phyloP scores from a whole-genome alignment of 2,797 vertebrate species.

The Coluber constrictor region DNA sequence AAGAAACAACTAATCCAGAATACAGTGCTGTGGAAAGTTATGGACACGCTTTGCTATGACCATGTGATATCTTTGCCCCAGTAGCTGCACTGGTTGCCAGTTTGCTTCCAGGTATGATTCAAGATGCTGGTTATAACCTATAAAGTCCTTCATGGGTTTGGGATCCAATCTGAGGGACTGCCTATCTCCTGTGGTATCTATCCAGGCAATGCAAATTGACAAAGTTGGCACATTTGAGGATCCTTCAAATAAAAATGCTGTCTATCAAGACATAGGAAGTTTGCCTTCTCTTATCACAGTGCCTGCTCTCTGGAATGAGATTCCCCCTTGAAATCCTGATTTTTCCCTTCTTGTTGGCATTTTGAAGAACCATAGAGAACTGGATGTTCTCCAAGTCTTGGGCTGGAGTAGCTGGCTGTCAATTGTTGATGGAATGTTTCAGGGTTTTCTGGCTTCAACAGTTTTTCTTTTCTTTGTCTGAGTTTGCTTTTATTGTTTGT shows the following conservation, averaged over 20 bases:
- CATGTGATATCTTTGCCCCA: neutral
- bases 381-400: neutral
- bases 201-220: neutral
- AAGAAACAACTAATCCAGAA: neutral
- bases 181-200: neutral
- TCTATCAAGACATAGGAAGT: neutral
- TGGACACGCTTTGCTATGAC: neutral
- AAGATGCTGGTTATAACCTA: neutral
- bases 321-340: neutral
- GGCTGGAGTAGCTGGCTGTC: neutral
- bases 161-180: neutral
- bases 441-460: neutral
- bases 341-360: neutral
- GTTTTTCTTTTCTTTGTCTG: neutral
- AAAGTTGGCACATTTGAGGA: neutral
- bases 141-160: neutral
- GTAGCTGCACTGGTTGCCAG: neutral
- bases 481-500: neutral
- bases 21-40: neutral
- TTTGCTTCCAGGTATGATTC: neutral
- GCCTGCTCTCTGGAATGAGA: neutral
- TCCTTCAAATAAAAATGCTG: neutral
- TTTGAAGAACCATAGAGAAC: neutral
- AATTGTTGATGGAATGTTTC: neutral
- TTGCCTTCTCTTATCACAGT: neutral